These are phyloP conservation scores for Oncorhynchus tshawytscha DNA, from an alignment of 2,113 vertebrate genomes.

Conservation along the genomic window DNA sequence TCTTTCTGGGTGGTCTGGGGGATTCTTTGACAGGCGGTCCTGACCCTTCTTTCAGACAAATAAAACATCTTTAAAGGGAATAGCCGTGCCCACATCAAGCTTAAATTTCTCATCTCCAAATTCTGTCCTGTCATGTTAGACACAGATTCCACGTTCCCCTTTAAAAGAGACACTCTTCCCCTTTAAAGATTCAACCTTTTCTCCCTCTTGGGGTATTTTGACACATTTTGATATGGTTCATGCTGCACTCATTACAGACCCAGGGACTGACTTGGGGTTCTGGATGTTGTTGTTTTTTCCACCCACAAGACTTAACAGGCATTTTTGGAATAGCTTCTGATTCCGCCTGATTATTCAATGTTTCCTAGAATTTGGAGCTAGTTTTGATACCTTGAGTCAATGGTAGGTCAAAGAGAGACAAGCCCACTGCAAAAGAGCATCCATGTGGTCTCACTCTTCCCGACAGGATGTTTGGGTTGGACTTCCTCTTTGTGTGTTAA, in stretches of 20 bases:
- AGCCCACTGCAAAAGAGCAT: background rate
- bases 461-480: background rate
- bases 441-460: constrained; percentile 8
- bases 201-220: constrained; percentile 17
- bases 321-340: constrained; percentile 48
- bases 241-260: background rate
- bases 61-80: constrained; percentile 49
- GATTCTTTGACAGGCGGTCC: constrained; percentile 24
- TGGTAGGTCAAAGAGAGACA: constrained; percentile 58
- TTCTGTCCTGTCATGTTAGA: constrained; percentile 32
- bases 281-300: too few relatives aligned
- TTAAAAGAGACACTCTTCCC: constrained; percentile 37
- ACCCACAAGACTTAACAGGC: constrained; percentile 36
- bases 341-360: constrained; percentile 34
- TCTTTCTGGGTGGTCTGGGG: constrained; percentile 68
- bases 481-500: background rate
- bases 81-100: constrained; percentile 32
- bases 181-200: constrained; percentile 22
- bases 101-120: constrained; percentile 32
- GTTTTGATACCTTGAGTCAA: constrained; percentile 61
- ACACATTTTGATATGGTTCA: constrained; percentile 15
- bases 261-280: too few relatives aligned
- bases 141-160: constrained; percentile 24
- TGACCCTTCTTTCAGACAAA: constrained; percentile 33
- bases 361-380: constrained; percentile 38